phyloP scores from a whole-genome alignment of 2,888 invertebrate genomes.

The Pemphredon lugubris region DNA sequence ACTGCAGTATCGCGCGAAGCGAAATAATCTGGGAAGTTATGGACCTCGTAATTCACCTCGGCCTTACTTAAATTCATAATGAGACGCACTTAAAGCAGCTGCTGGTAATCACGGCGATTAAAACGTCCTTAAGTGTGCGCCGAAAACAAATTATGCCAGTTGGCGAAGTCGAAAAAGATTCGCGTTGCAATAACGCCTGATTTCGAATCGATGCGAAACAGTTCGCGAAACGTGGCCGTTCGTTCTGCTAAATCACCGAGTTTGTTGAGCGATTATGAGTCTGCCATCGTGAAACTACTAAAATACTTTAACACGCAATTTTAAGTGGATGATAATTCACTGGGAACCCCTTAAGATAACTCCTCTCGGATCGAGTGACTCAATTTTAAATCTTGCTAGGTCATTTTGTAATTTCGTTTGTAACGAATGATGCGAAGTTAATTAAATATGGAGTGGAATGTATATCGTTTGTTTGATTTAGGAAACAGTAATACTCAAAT shows the following conservation, averaged over 20 bases:
- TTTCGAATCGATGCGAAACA: background rate
- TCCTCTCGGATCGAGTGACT: too few species aligned
- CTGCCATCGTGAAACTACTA: background rate
- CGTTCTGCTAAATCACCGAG: conserved; percentile 15
- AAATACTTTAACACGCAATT: conserved; percentile 6
- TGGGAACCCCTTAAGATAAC: too few species aligned
- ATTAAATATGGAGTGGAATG: too few species aligned
- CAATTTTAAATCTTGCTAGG: too few species aligned
- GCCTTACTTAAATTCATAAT: conserved; percentile 71
- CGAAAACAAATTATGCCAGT: conserved; percentile 47
- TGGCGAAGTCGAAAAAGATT: conserved; percentile 28
- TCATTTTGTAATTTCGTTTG: too few species aligned
- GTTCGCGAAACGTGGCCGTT: conserved; percentile 8
- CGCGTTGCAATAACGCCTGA: background rate
- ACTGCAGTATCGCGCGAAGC: conserved; percentile 53
- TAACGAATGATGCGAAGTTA: too few species aligned
- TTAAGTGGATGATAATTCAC: conserved; percentile 24
- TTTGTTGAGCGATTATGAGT: conserved; percentile 6
- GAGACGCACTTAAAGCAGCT: conserved; percentile 73
- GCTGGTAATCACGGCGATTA: conserved; percentile 73
- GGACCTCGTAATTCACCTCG: conserved; percentile 65
- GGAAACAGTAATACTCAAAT: too few species aligned
- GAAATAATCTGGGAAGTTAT: conserved; percentile 67
- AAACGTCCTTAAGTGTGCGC: conserved; percentile 70
- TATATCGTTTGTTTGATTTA: too few species aligned